A percentile compares a stretch with the other conserved stretches of the same genome.
These are phyloP conservation scores for Charanyca ferruginea DNA, from an alignment of 2,888 invertebrate species.

Conservation along the genomic window DNA sequence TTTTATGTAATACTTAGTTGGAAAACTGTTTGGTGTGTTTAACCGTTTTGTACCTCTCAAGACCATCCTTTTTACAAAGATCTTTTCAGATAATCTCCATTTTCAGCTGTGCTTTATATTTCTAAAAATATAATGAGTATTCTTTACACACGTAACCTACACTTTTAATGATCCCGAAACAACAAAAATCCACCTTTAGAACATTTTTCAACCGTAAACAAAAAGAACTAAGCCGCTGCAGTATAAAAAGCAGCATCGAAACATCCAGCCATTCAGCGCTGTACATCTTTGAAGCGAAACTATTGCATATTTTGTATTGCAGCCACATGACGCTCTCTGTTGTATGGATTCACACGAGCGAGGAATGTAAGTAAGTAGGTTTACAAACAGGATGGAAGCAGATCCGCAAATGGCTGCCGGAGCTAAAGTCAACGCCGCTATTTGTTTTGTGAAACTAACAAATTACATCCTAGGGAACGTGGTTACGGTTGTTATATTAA, in stretches of 20 bases:
- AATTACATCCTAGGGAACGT: conserved; percentile 68
- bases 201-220: not conserved
- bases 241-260: conserved; percentile 17
- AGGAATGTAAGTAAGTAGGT: conserved; percentile 73
- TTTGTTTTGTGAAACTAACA: conserved; percentile 72
- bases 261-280: conserved; percentile 22
- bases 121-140: no score
- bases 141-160: no score
- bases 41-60: no score
- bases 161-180: no score
- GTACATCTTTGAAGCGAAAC: conserved; percentile 49
- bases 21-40: no score
- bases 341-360: conserved; percentile 68
- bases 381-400: conserved; percentile 70
- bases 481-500: conserved; percentile 68
- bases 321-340: conserved; percentile 60
- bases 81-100: no score
- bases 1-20: no score
- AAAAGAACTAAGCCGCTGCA: conserved; percentile 14
- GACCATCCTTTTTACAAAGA: no score
- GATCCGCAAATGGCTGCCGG: conserved; percentile 72
- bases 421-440: conserved; percentile 70
- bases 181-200: not conserved
- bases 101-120: no score
- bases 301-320: conserved; percentile 63